Conservation (phyloP, 2,113 vertebrate species). For the Pavo muticus region DNA sequence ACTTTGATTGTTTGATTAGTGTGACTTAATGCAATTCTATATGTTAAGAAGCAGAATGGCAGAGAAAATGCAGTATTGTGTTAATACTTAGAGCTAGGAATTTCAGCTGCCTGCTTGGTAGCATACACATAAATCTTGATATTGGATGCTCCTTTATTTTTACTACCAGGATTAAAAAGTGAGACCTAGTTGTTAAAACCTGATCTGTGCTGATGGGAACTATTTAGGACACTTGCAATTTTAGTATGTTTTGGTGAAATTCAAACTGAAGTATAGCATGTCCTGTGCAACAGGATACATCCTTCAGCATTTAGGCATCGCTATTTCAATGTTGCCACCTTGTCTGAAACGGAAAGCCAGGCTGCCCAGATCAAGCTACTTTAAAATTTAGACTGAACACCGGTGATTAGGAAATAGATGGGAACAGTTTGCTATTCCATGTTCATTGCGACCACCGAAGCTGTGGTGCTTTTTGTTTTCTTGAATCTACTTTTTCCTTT, state of each 20-base stretch:
- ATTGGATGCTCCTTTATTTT: not conserved
- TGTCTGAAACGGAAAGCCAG: not conserved
- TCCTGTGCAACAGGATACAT: not conserved
- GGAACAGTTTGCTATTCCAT: not conserved
- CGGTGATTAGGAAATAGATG: not conserved
- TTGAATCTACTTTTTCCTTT: not conserved
- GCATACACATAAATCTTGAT: not conserved
- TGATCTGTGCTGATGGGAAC: not conserved
- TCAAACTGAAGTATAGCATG: not conserved
- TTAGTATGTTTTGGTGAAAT: not conserved
- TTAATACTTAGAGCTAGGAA: not conserved
- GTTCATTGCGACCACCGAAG: not conserved
- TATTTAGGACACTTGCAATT: not conserved
- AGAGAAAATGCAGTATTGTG: not conserved
- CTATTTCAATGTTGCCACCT: not conserved
- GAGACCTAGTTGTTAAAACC: not conserved
- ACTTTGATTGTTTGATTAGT: not conserved
- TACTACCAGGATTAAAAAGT: not conserved
- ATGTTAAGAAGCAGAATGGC: not conserved
- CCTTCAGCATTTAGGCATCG: not conserved
- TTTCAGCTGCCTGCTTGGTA: not conserved
- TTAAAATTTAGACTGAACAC: not conserved
- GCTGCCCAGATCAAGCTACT: not conserved
- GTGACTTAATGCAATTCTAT: not conserved
- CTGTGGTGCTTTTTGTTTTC: not conserved